Evolutionary conservation across 2,113 vertebrate species (phyloP).

Genomic region (Tachuris rubrigastra): DNA sequence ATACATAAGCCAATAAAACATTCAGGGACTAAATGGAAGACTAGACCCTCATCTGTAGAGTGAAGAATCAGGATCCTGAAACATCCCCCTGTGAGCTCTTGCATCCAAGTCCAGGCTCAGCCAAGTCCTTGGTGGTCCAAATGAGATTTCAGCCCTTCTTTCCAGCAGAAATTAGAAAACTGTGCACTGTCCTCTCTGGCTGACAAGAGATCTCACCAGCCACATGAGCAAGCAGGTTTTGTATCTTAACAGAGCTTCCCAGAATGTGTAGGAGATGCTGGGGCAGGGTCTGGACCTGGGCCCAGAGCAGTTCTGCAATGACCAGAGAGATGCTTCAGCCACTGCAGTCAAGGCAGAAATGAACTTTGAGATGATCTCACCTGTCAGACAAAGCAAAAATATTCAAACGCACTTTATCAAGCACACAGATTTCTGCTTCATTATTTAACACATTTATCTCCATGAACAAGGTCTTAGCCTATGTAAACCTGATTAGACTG

Average conservation of each 20-base stretch:
- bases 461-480: neutral
- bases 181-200: neutral
- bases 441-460: neutral
- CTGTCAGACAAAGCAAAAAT: neutral
- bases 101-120: neutral
- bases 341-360: neutral
- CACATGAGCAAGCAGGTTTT: fast-evolving
- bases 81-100: fast-evolving
- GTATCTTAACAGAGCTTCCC: neutral
- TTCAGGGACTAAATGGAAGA: neutral
- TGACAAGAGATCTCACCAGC: neutral
- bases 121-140: neutral
- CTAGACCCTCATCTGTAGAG: neutral
- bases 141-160: neutral
- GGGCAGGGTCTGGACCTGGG: neutral
- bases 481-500: neutral
- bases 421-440: neutral
- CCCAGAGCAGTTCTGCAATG: neutral
- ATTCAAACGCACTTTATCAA: neutral
- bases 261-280: fast-evolving
- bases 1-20: neutral
- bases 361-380: neutral
- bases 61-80: neutral
- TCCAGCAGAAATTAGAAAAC: neutral
- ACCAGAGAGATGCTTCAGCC: neutral